Base-by-base conservation (phyloP, 2,113 vertebrate genomes). In the Tetrao urogallus region DNA sequence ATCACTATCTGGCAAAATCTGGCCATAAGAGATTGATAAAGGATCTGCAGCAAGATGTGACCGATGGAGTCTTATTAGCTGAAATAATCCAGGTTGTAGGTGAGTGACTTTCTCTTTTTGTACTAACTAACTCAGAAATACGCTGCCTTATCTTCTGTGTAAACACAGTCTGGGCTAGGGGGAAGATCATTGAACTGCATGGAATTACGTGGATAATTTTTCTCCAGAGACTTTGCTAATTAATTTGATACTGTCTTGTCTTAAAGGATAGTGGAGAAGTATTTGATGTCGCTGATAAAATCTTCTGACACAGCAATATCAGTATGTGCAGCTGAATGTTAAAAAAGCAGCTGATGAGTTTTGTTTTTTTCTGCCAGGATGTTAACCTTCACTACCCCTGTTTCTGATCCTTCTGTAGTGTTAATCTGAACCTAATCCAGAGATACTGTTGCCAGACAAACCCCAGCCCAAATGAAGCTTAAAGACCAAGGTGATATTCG, bases 11-110 rank as follows among this genome's bases (percentile, higher is more conserved):
- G 58, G 99, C 98, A 78, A 99, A 99, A 97, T 99, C 99, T 2
- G 99, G 99, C 95, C 98, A 99, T 97, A 99, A 99, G 96, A 99
- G 99, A 15, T 98, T 99, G 95, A 99, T 99, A 97, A 99, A 98
- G 96, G 99, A 99, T 95, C 98, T 99, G 47, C 99, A 99, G 97
- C 99, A 99, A 91, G 99, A 99, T 98, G 99, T 99, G 78, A 98
- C 98, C 0, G 99, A 99, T 45, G 99, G 99, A 13, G 99, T 99
- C 58, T 97, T 99, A 91, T 96, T 99, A 96, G 99, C 99, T 25
- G 99, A 99, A 98, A 99, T 99, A 94, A 99, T 99, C 89, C 99
- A 99, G 96, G 99, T 99, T 90, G 99, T 99, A 95, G 99, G 99
- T 99, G 97, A 98, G 99, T 94, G 72, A 71, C 16, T 82, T 77